A percentile compares a stretch with the other conserved stretches of the same genome.
phyloP scores from a whole-genome alignment of 1,140 invertebrate genomes.

The Thereuonema tuberculata region DNA sequence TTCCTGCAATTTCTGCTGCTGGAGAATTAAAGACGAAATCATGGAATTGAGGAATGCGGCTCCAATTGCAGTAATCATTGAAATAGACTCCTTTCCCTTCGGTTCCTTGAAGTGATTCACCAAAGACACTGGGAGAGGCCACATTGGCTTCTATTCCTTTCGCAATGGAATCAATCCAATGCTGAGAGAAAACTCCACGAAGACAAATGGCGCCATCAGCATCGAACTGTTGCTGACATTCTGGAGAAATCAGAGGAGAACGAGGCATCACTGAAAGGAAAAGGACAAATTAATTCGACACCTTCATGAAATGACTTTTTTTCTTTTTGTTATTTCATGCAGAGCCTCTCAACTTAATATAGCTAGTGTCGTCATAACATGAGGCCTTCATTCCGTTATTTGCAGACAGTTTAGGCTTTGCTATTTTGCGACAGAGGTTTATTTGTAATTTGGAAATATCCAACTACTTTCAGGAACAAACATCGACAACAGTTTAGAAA shows the following conservation, averaged over 20 bases:
- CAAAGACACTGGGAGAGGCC: slow-evolving; percentile 9
- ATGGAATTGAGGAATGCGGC: slow-evolving; percentile 21
- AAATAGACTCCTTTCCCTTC: slow-evolving; percentile 21
- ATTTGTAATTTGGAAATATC: too few species aligned
- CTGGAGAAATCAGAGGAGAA: not conserved
- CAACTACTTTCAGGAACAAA: too few species aligned
- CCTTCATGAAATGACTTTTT: too few species aligned
- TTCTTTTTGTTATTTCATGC: too few species aligned
- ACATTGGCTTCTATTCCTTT: slow-evolving; percentile 17
- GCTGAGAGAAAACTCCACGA: slow-evolving; percentile 12
- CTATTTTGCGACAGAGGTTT: too few species aligned
- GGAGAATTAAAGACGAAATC: slow-evolving; percentile 23
- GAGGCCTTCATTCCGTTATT: too few species aligned
- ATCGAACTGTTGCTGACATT: slow-evolving; percentile 9
- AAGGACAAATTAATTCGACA: too few species aligned
- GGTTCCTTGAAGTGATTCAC: slow-evolving; percentile 14
- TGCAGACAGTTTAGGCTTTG: too few species aligned
- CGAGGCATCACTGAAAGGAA: not conserved
- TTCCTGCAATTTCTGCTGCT: slow-evolving; percentile 20
- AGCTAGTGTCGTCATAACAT: too few species aligned
- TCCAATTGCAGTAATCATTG: slow-evolving; percentile 29
- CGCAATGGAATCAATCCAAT: slow-evolving; percentile 14
- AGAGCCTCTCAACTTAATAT: too few species aligned
- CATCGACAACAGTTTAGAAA: too few species aligned
- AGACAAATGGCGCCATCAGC: slow-evolving; percentile 19